phyloP scores from a whole-genome alignment of 2,888 invertebrate species.

The Pristionchus entomophagus region DNA sequence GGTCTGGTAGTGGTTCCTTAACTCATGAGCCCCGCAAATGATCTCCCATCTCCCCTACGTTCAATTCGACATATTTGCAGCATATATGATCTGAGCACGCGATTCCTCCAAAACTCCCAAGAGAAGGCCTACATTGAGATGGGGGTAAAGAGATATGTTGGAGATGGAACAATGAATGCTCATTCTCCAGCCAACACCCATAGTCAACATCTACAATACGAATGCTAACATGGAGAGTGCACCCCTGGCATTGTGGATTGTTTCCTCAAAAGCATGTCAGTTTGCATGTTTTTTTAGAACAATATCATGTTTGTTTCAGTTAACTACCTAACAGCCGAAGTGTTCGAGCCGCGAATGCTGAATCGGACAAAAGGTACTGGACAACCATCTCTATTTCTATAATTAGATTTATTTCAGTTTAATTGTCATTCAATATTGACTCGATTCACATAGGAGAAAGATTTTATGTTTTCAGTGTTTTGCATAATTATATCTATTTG shows the following conservation, averaged over 20 bases:
- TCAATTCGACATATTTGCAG: too few species aligned
- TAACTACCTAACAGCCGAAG: too few species aligned
- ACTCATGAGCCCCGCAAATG: too few species aligned
- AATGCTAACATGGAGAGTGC: not conserved
- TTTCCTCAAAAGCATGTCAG: not conserved
- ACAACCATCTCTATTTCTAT: not conserved
- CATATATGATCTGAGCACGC: not conserved
- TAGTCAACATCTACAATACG: not conserved
- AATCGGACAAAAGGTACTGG: not conserved
- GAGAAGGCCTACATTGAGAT: slow-evolving; percentile 1
- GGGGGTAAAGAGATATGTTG: not conserved
- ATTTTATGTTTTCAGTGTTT: too few species aligned
- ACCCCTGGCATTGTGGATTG: not conserved
- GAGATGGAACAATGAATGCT: not conserved
- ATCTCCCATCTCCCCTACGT: too few species aligned
- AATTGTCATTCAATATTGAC: too few species aligned
- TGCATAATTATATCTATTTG: not conserved
- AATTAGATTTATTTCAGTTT: too few species aligned
- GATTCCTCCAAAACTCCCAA: not conserved
- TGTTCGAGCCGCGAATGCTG: not conserved
- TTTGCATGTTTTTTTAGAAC: not conserved
- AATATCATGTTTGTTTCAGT: too few species aligned
- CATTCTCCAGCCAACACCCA: not conserved
- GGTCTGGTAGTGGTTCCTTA: not conserved
- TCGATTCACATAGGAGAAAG: too few species aligned